Evolutionary conservation across 2,113 vertebrate species (phyloP).

Genomic region (Pithys albifrons): DNA sequence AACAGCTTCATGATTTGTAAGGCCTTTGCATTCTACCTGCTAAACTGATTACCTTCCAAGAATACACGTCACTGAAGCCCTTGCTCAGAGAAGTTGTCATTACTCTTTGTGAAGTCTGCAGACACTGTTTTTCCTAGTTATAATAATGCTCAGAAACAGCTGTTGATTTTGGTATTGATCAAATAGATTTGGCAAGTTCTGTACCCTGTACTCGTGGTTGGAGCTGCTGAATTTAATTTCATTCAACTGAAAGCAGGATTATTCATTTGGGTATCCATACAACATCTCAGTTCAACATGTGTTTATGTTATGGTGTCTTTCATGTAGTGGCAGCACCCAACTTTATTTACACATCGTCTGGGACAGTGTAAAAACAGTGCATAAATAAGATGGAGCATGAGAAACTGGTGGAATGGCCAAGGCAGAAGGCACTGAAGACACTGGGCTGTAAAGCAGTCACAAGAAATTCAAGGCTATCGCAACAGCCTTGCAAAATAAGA

Average conservation of each 20-base stretch:
- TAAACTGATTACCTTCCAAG: neutral
- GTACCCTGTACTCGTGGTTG: rapidly evolving
- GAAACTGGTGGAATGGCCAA: neutral
- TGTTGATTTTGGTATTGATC: neutral
- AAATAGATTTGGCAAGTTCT: neutral
- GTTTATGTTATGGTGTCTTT: neutral
- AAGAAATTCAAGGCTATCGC: neutral
- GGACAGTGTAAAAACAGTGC: neutral
- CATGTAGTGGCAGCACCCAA: neutral
- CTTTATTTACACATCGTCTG: neutral
- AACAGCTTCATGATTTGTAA: neutral
- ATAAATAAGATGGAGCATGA: neutral
- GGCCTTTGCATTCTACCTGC: neutral
- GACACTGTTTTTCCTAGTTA: neutral
- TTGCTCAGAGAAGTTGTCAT: neutral
- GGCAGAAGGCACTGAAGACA: neutral
- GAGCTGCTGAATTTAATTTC: neutral
- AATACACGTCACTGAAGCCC: neutral
- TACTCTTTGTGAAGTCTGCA: neutral
- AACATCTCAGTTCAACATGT: neutral
- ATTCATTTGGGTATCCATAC: neutral
- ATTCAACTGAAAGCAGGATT: neutral
- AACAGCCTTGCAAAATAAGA: neutral
- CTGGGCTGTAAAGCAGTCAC: neutral
- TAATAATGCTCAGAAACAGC: neutral